These are phyloP conservation scores for Lophius piscatorius DNA, from an alignment of 2,113 vertebrate genomes.

Conservation along the genomic window DNA sequence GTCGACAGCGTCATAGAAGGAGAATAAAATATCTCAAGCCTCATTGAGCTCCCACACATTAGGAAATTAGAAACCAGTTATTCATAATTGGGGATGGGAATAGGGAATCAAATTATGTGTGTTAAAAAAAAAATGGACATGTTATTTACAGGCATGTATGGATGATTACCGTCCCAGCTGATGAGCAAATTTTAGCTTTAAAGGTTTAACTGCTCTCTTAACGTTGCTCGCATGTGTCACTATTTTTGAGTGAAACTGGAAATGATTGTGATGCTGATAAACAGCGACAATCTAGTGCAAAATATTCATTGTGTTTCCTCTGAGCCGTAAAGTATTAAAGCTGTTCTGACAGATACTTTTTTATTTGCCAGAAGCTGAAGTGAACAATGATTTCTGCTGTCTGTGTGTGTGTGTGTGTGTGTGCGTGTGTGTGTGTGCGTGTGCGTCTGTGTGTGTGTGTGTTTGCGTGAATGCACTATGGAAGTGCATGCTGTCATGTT, in stretches of 20 bases:
- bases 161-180: no score
- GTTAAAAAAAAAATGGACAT: no score
- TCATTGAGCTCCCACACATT: slow-evolving; percentile 71
- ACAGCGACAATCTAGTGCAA: slow-evolving; percentile 39
- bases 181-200: no score
- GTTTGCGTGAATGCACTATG: neutral
- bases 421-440: neutral
- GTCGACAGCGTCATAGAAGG: slow-evolving; percentile 61
- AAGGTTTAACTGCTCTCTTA: neutral
- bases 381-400: no score
- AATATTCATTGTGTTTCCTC: slow-evolving; percentile 46
- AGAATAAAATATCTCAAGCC: slow-evolving; percentile 71
- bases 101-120: neutral
- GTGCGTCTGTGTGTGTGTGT: neutral
- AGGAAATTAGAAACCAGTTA: slow-evolving; percentile 71
- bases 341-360: slow-evolving; percentile 41
- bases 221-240: slow-evolving; percentile 3
- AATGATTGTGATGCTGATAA: slow-evolving; percentile 40
- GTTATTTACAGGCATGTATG: no score
- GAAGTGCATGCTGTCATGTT: slow-evolving; percentile 21
- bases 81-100: slow-evolving; percentile 30
- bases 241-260: slow-evolving; percentile 7
- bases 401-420: no score
- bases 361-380: slow-evolving; percentile 30
- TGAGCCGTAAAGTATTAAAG: slow-evolving; percentile 48